phyloP scores from a whole-genome alignment of 2,888 invertebrate species.

The Cylloceria caligata region DNA sequence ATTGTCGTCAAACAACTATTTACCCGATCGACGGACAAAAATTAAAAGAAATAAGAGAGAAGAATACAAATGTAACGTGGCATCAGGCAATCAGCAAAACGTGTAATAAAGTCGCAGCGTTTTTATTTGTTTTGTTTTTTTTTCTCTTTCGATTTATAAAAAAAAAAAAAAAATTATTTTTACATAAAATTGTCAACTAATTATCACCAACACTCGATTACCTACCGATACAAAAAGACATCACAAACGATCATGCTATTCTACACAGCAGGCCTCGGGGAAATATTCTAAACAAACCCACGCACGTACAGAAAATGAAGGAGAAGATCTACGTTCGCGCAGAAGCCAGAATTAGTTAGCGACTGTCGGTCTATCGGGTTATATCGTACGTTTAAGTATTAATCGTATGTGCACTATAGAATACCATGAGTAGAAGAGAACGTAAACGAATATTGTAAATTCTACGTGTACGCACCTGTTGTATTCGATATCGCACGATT shows the following conservation, averaged over 20 bases:
- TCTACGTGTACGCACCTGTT: conserved; percentile 77
- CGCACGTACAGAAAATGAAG: conserved; percentile 28
- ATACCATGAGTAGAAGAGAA: conserved; percentile 54
- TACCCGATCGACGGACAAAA: background rate
- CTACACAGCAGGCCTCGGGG: conserved; percentile 41
- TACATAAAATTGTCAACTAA: conserved; percentile 30
- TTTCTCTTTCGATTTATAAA: too few relatives aligned
- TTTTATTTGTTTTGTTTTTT: conserved; percentile 31
- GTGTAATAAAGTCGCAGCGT: conserved; percentile 38
- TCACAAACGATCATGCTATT: conserved; percentile 58
- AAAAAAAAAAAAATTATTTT: conserved; percentile 16
- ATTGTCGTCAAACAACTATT: conserved; percentile 34
- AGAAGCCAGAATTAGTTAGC: conserved; percentile 45
- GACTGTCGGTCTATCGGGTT: conserved; percentile 39
- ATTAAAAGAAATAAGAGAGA: background rate
- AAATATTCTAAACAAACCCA: conserved; percentile 42
- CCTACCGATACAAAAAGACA: conserved; percentile 53
- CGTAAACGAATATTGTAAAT: conserved; percentile 65
- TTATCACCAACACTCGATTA: conserved; percentile 35
- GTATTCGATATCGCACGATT: conserved; percentile 65
- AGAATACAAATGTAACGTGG: conserved; percentile 20
- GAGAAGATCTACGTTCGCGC: conserved; percentile 46
- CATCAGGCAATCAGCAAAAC: conserved; percentile 34
- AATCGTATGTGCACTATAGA: conserved; percentile 55
- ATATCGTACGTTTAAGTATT: conserved; percentile 50